Conservation (phyloP, 2,797 vertebrate species). For the Mycteria americana region DNA sequence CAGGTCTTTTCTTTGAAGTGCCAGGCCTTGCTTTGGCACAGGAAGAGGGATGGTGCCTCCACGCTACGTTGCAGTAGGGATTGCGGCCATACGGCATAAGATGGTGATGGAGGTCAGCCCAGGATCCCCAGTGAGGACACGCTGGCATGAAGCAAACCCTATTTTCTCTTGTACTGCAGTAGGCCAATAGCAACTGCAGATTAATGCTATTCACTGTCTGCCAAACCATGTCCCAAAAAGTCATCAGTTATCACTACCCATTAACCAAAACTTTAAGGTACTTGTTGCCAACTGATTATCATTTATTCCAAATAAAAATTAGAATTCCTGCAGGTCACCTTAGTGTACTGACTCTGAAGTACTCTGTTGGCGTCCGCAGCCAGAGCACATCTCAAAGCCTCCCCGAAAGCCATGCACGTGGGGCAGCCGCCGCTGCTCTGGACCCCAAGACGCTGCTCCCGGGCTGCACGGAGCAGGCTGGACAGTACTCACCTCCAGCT, state of each 20-base stretch:
- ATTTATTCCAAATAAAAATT: neutral
- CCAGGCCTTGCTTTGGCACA: neutral
- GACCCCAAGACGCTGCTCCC: neutral
- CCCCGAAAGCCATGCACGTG: fast-evolving
- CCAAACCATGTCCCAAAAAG: neutral
- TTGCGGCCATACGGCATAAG: neutral
- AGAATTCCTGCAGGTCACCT: neutral
- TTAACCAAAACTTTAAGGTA: neutral
- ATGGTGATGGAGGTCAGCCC: neutral
- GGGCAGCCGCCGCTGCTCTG: fast-evolving
- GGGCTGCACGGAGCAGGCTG: fast-evolving
- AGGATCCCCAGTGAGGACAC: neutral
- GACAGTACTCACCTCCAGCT: neutral
- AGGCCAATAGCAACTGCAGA: neutral
- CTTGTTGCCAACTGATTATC: neutral
- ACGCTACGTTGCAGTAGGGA: fast-evolving
- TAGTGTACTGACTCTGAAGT: neutral
- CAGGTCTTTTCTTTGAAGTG: neutral
- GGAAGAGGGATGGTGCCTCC: neutral
- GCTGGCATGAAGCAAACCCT: neutral
- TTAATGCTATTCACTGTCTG: neutral
- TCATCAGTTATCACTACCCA: neutral
- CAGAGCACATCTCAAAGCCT: neutral
- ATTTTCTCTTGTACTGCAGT: neutral
- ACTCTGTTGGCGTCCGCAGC: neutral